phyloP scores from a whole-genome alignment of 2,888 invertebrate species.

The Heliconius aoede region DNA sequence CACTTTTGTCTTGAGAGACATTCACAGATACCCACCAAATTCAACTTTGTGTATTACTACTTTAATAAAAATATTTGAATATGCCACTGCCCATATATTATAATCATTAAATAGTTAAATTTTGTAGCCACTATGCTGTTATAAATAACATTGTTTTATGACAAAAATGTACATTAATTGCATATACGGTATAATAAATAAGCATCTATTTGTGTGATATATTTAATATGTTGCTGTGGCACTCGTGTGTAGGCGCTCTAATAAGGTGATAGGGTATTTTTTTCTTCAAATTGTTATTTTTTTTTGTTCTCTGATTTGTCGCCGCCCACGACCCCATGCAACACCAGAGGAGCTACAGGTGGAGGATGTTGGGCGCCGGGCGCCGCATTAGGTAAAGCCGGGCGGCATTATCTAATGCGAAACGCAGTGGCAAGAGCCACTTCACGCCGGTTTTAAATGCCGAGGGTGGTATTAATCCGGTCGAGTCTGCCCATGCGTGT shows the following conservation, averaged over 20 bases:
- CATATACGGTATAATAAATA: conserved; percentile 14
- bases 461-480: too few relatives aligned
- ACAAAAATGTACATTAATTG: not conserved
- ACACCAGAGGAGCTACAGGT: too few relatives aligned
- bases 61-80: not conserved
- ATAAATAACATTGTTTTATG: not conserved
- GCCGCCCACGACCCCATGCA: too few relatives aligned
- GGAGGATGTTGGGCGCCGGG: too few relatives aligned
- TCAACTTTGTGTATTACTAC: not conserved
- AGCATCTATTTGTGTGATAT: conserved; percentile 24
- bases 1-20: not conserved
- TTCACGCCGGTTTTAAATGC: too few relatives aligned
- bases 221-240: conserved; percentile 18
- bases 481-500: too few relatives aligned
- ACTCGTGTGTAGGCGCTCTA: conserved; percentile 14
- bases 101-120: not conserved
- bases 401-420: too few relatives aligned
- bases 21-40: conserved; percentile 4
- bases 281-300: not conserved
- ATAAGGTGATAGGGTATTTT: conserved; percentile 7
- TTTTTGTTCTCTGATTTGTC: conserved; percentile 4
- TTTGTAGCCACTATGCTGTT: not conserved
- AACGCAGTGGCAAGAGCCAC: too few relatives aligned
- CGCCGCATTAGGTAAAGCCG: too few relatives aligned
- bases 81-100: not conserved